Base-by-base conservation (phyloP, 2,113 vertebrate species). In the Pyxicephalus adspersus region DNA sequence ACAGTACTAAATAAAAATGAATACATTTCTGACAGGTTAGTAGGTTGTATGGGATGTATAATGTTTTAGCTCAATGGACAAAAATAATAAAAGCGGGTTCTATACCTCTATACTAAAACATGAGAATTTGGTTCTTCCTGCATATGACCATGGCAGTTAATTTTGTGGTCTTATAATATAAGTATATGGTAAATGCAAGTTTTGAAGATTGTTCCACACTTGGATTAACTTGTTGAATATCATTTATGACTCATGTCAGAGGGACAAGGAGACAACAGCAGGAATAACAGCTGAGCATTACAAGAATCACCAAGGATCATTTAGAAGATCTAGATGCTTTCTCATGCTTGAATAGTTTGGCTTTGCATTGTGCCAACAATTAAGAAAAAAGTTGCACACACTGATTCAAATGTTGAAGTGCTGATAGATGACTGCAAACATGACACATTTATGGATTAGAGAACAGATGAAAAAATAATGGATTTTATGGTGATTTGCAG, bases 381-480 rank as follows among this genome's bases (percentile, higher is more conserved):
- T 90, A 89, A 81, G 85, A 83, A 63, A 89, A 83, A 89, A 91
- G 90, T 88, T 85, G 84, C 89, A 85, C 55, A 81, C 88, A 92
- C 88, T 87, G 87, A 86, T 89, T 80, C 85, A 88, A 88, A 86
- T 85, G 81, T 86, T 90, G 83, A 66, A 87, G 90, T 89, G 89
- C 85, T 91, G 90, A 91, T 88, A 86, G 90, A 92, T 89, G 87
- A 91, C 88, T 88, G 86, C 86, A 89, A 29, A 76, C 90, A 84
- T 89, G 90, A 90, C 88, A 86, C 84, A 86, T 89, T 87, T 87
- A 83, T 73, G 80, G 91, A 91, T 90, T 90, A 86, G 87, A 85
- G 85, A 91, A 87, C 91, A 92, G 91, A 90, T 92, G 89, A 89
- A 88, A 87, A 92, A 93, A 91, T 89, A 90, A 55, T 64, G 65